These are phyloP conservation scores for Drosophila lacicola DNA, from an alignment of 2,888 invertebrate species.

Conservation along the genomic window DNA sequence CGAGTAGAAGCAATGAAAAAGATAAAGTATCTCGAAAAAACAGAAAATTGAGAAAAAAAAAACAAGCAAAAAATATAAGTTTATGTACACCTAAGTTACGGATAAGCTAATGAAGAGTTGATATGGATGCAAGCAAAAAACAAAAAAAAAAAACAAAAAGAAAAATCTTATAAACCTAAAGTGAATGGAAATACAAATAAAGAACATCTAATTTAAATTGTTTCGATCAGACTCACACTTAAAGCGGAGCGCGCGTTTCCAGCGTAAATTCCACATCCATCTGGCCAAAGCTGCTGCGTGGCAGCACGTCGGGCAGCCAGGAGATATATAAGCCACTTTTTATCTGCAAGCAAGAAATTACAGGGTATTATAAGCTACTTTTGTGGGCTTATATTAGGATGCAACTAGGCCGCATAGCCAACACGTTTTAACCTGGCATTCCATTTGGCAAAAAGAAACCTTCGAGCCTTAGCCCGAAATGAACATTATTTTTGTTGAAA, in stretches of 20 bases:
- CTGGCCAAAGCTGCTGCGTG: slow-evolving; percentile 89
- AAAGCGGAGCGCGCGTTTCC: slow-evolving; percentile 86
- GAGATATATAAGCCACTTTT: slow-evolving; percentile 90
- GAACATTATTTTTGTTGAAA: no score
- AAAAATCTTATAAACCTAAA: slow-evolving; percentile 66
- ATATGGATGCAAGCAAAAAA: slow-evolving; percentile 53
- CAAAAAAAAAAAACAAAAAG: slow-evolving; percentile 18
- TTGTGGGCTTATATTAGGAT: no score
- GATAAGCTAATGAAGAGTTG: slow-evolving; percentile 73
- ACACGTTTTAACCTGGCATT: no score
- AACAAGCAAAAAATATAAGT: slow-evolving; percentile 33
- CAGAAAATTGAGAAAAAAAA: slow-evolving; percentile 25
- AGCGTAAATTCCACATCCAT: slow-evolving; percentile 90
- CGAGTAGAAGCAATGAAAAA: slow-evolving; percentile 1
- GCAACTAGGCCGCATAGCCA: no score
- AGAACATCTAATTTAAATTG: slow-evolving; percentile 57
- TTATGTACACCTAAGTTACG: slow-evolving; percentile 70
- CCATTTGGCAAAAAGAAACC: no score
- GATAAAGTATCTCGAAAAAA: slow-evolving; percentile 44
- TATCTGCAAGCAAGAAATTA: slow-evolving; percentile 62
- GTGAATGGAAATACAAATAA: slow-evolving; percentile 69
- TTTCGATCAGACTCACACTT: not conserved
- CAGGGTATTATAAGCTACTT: no score
- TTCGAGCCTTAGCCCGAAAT: no score
- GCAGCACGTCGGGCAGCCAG: slow-evolving; percentile 91